These are phyloP conservation scores for Papilio helenus DNA, from an alignment of 1,140 invertebrate genomes.

Conservation along the genomic window DNA sequence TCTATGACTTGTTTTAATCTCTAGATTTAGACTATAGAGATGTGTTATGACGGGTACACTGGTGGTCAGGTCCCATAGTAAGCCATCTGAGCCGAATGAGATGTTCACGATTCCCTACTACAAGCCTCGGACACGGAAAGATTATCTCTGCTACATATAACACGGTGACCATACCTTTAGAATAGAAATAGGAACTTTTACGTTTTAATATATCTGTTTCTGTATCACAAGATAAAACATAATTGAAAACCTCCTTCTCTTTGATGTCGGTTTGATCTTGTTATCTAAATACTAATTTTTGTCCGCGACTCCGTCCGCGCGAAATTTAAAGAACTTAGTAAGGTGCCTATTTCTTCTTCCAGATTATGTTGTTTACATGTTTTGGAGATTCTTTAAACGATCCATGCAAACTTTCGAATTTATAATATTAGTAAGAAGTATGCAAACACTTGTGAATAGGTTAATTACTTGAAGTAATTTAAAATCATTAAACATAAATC, in stretches of 20 bases:
- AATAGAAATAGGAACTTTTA: not conserved
- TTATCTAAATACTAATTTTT: too few relatives aligned
- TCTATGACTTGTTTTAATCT: not conserved
- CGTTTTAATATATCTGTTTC: not conserved
- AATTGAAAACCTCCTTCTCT: too few relatives aligned
- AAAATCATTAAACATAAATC: not conserved
- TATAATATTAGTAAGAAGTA: too few relatives aligned
- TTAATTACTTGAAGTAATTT: not conserved
- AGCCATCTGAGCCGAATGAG: slow-evolving; percentile 13
- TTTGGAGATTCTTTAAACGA: too few relatives aligned
- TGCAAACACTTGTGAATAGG: not conserved
- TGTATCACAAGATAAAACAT: too few relatives aligned
- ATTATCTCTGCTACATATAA: not conserved
- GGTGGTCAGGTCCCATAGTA: slow-evolving; percentile 3
- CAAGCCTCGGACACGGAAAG: slow-evolving; percentile 23
- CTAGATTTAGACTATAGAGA: not conserved
- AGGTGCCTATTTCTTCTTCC: too few relatives aligned
- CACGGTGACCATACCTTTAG: not conserved
- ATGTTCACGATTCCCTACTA: slow-evolving; percentile 20
- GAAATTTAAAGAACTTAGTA: too few relatives aligned
- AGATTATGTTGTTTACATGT: too few relatives aligned
- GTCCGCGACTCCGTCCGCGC: too few relatives aligned
- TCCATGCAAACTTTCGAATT: too few relatives aligned
- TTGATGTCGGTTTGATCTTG: too few relatives aligned
- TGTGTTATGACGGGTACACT: not conserved